Base-by-base conservation (phyloP, 2,888 invertebrate genomes). In the Pomacea canaliculata region DNA sequence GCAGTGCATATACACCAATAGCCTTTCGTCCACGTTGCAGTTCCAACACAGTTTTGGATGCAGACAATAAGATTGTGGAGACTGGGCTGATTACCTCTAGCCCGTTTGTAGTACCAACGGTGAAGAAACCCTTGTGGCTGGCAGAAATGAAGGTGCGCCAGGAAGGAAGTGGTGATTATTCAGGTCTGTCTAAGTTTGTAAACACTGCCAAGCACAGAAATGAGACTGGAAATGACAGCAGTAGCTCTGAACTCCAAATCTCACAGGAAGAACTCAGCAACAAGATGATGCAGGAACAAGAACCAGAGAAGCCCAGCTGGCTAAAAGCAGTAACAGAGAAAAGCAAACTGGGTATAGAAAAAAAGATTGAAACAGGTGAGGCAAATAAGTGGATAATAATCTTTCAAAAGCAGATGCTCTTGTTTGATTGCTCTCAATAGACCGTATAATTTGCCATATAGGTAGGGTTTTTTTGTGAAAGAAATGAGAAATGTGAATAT, bases 1-100 rank as follows among this genome's bases (percentile, higher is more conserved):
- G 80, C 63, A 80, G 80, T 68, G 80, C 80, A 10, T 80, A 80
- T 27, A 69, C 74, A 51, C 80, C 78, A 19, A 78, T 78, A 19
- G 80, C 72, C 3, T 80, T 78, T 65, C 70, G 76, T 46, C 74
- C 74, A 18, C 74, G 74, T 1, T 62, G 62, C 19, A 62, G 69
- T 62, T 74, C 74, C 49, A 69, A 59, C 74, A 74, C 48, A 46
- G 74, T 74, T 27, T 13, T 69, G 68, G 74, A 74, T 23, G n/a
- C 74, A 16, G 67, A 27, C 74, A 69, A 27, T 68, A 74, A 69
- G 23, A 16, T 74, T 19, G 18, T n/a, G n/a, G 63, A 63, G 63
- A 63, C 5, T 63, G 23, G 27, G 19, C 63, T 63, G 27, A 7
- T 27, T 2, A 5, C 16, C 12, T 63, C 63, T 18, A n/a, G 16